phyloP scores from a whole-genome alignment of 2,113 vertebrate species.

The Willisornis vidua region DNA sequence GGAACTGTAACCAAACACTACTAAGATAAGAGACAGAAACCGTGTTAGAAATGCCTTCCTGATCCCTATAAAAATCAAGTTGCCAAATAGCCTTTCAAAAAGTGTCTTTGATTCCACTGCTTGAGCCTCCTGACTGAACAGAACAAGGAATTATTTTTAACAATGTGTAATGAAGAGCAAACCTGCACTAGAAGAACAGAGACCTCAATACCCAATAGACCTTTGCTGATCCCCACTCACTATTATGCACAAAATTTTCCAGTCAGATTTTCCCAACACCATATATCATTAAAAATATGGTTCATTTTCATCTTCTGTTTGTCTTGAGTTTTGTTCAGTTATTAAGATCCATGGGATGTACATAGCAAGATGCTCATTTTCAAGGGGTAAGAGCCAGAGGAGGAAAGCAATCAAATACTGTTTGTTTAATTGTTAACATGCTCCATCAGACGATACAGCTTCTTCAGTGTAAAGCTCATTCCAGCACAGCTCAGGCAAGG shows the following conservation, averaged over 20 bases:
- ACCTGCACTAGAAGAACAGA: not conserved
- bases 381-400: not conserved
- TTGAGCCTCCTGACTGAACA: not conserved
- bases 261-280: not conserved
- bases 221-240: not conserved
- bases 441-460: not conserved
- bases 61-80: not conserved
- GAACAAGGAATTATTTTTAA: not conserved
- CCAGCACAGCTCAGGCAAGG: not conserved
- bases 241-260: not conserved
- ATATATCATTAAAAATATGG: not conserved
- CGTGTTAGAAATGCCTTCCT: not conserved
- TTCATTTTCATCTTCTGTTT: not conserved
- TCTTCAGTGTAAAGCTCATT: not conserved
- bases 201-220: accelerated
- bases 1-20: not conserved
- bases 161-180: not conserved
- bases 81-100: not conserved
- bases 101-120: not conserved
- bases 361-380: not conserved
- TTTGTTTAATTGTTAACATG: not conserved
- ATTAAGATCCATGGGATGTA: not conserved
- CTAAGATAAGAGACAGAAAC: not conserved
- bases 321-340: not conserved
- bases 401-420: not conserved